Evolutionary conservation across 1,140 invertebrate genomes (phyloP).

Genomic region (Apis cerana): DNA sequence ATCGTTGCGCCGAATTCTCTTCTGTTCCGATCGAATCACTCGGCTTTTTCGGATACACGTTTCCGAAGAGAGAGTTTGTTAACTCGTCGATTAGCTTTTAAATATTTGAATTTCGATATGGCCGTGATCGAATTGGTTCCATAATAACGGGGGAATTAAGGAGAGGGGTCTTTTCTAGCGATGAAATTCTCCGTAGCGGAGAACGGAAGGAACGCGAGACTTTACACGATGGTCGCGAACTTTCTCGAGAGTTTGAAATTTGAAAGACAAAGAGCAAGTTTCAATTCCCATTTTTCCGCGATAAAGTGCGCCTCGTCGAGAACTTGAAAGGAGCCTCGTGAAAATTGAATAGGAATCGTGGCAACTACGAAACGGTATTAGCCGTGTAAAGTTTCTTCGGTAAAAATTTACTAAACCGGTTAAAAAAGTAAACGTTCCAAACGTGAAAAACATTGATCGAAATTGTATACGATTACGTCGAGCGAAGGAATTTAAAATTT

Average conservation of each 20-base stretch:
- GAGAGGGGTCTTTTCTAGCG: background rate
- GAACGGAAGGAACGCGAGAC: background rate
- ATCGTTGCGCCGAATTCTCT: background rate
- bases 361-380: background rate
- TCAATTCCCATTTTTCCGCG: conserved; percentile 5
- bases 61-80: background rate
- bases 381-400: background rate
- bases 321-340: too few relatives aligned
- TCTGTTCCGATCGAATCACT: background rate
- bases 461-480: background rate
- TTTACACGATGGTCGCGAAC: background rate
- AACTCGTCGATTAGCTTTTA: too few relatives aligned
- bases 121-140: too few relatives aligned
- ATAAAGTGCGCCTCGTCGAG: background rate
- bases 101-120: too few relatives aligned
- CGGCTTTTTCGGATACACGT: background rate
- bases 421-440: background rate
- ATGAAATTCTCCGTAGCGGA: too few relatives aligned
- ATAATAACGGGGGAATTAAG: too few relatives aligned
- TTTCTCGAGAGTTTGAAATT: conserved; percentile 4
- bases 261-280: conserved; percentile 27
- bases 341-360: background rate
- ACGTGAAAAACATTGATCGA: background rate
- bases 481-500: background rate
- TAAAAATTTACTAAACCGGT: background rate